Evolutionary conservation across 2,113 vertebrate genomes (phyloP).

Genomic region (Silurus asotus): DNA sequence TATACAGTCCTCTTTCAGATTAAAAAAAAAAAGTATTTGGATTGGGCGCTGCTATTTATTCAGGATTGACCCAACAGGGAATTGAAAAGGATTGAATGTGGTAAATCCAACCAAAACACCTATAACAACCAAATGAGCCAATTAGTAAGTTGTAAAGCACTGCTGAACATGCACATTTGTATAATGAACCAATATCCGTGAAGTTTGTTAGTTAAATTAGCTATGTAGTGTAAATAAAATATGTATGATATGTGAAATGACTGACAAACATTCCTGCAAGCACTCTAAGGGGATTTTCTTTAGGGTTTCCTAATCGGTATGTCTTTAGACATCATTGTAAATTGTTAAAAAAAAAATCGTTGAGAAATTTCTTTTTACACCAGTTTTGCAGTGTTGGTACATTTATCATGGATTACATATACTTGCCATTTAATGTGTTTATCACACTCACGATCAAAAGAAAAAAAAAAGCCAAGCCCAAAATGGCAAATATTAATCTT

Average conservation of each 20-base stretch:
- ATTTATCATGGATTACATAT: no score
- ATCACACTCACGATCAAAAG: no score
- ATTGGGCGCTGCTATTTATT: neutral
- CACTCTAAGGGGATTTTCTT: no score
- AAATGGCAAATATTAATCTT: no score
- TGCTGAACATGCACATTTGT: neutral
- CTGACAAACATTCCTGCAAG: no score
- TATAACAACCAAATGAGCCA: neutral
- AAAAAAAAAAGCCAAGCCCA: no score
- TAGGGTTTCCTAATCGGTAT: no score
- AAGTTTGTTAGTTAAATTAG: neutral
- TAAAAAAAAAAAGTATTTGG: neutral
- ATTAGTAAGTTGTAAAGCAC: neutral
- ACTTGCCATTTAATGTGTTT: no score
- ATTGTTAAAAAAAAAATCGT: no score
- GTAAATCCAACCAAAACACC: neutral
- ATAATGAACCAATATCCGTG: neutral
- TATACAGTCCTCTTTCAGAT: neutral
- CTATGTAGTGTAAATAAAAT: neutral
- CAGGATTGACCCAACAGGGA: neutral
- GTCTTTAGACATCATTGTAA: no score
- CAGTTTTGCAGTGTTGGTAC: no score
- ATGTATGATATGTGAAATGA: neutral
- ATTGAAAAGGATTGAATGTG: neutral
- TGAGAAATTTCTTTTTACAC: no score